phyloP scores from a whole-genome alignment of 2,113 vertebrate genomes.

The Tragelaphus scriptus region DNA sequence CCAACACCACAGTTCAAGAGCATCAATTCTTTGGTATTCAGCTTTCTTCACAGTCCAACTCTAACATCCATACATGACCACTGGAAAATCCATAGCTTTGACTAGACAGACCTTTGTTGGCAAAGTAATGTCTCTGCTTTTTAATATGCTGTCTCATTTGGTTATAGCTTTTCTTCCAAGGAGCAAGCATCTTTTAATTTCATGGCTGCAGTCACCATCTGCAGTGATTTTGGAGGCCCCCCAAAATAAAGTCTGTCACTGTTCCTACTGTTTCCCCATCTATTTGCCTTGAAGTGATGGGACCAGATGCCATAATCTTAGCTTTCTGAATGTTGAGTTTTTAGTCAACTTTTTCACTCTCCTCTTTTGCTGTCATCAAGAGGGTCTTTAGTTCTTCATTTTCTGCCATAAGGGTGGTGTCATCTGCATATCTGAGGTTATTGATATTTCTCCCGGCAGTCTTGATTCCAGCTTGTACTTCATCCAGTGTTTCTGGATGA shows the following conservation, averaged over 20 bases:
- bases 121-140: background rate
- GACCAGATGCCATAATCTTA: background rate
- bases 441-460: background rate
- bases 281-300: background rate
- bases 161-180: background rate
- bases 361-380: background rate
- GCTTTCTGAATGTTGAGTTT: background rate
- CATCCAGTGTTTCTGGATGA: background rate
- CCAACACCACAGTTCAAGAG: background rate
- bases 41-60: background rate
- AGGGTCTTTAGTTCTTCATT: background rate
- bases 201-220: background rate
- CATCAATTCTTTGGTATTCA: background rate
- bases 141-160: background rate
- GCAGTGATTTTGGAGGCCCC: background rate
- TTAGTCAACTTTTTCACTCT: background rate
- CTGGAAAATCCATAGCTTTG: background rate
- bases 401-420: background rate
- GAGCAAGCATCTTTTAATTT: background rate
- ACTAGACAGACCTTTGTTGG: background rate
- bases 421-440: background rate
- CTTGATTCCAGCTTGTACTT: background rate
- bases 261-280: background rate
- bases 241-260: background rate
- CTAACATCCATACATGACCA: background rate